Base-by-base conservation (phyloP, 2,888 invertebrate species). In the Podotricha telesiphe region DNA sequence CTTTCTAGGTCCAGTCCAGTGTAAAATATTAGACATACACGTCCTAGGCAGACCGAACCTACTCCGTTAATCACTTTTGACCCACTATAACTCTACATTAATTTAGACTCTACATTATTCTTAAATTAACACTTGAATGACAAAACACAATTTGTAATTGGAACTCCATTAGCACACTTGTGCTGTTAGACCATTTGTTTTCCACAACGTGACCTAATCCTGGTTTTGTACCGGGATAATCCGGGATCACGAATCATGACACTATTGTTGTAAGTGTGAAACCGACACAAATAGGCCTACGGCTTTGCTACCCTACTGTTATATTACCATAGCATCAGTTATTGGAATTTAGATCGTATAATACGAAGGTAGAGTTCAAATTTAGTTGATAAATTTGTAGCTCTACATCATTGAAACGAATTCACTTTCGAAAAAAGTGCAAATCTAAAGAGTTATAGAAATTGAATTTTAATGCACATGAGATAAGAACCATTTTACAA, bases 181-280 rank as follows among this genome's bases (percentile, higher is more conserved):
- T 87, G 89, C 88, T 89, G 82, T 84, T 86, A 85, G 86, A 86
- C 88, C 89, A 90, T 90, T 92, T 92, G 91, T 91, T 90, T 89
- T 85, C 92, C 90, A 87, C 92, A 90, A 87, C 88, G 82, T 87
- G 86, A 85, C 87, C 88, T 92, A 91, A 92, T 89, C 87, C 88
- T 82, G 83, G 87, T 83, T 82, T 89, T 86, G 86, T 86, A 82
- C 85, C 83, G 80, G 86, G 86, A 90, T 91, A 88, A 92, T 90
- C 92, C 87, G 80, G 92, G 92, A 91, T 93, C 91, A 91, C 83
- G 92, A 92, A 93, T 93, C 92, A 93, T 93, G 93, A 90, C 93
- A 91, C 93, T 92, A 93, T 93, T 93, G 93, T 93, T 92, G 91
- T 90, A 92, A 92, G 93, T 93, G 93, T 91, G 93, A 93, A 93